Evolutionary conservation across 2,113 vertebrate genomes (phyloP).

Genomic region (Anser cygnoides): DNA sequence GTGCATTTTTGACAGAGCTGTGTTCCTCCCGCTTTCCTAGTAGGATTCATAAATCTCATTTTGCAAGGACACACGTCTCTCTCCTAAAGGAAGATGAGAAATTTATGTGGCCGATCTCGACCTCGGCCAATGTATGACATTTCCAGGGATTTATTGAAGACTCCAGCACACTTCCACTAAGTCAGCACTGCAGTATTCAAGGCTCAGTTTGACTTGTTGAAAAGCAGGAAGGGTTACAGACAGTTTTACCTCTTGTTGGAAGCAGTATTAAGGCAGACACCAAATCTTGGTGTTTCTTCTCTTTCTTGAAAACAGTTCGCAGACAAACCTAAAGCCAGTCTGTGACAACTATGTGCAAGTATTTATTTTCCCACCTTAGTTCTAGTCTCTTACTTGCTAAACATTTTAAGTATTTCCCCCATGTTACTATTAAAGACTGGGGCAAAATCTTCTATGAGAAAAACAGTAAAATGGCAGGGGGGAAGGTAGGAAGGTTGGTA

Average conservation of each 20-base stretch:
- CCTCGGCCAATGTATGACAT: not conserved
- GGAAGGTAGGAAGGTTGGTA: not conserved
- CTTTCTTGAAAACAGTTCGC: not conserved
- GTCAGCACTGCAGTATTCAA: not conserved
- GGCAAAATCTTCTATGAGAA: not conserved
- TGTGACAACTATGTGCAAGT: not conserved
- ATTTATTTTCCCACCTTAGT: not conserved
- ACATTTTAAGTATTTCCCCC: not conserved
- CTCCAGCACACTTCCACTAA: not conserved
- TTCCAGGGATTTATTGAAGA: not conserved
- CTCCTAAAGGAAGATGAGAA: not conserved
- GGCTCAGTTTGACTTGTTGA: not conserved
- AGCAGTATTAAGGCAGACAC: not conserved
- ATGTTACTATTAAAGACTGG: not conserved
- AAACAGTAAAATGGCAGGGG: not conserved
- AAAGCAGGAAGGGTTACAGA: not conserved
- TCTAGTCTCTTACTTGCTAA: not conserved
- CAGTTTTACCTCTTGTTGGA: not conserved
- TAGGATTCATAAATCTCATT: not conserved
- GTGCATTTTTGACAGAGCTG: not conserved
- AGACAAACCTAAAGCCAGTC: not conserved
- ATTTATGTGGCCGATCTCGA: not conserved
- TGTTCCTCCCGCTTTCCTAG: not conserved
- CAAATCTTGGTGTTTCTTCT: not conserved
- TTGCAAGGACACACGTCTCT: not conserved